These are phyloP conservation scores for Lordiphosa clarofinis DNA, from an alignment of 1,140 invertebrate genomes.

Conservation along the genomic window DNA sequence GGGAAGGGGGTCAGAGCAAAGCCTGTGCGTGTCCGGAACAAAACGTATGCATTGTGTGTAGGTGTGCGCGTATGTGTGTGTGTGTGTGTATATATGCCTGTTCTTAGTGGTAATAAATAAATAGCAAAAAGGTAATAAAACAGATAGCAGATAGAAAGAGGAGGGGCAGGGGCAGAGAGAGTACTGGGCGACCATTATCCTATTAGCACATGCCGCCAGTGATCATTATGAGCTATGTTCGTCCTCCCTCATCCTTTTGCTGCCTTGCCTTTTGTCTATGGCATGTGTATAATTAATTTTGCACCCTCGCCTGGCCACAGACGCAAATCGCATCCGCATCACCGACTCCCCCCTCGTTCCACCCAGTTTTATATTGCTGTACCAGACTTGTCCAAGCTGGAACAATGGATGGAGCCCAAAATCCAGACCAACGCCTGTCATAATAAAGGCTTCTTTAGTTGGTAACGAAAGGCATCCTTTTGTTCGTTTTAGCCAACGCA, in stretches of 20 bases:
- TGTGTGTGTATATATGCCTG: constrained; percentile 6
- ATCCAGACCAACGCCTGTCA: too few relatives aligned
- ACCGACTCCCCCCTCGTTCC: too few relatives aligned
- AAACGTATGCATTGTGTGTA: background rate
- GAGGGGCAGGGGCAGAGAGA: background rate
- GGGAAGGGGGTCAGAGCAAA: background rate
- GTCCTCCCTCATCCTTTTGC: background rate
- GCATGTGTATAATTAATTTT: constrained; percentile 49
- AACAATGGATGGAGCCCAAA: constrained; percentile 5
- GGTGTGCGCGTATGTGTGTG: too few relatives aligned
- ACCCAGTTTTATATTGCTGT: background rate
- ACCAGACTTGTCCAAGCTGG: too few relatives aligned
- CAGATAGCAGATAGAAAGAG: constrained; percentile 22
- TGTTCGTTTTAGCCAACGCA: too few relatives aligned
- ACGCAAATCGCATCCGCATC: background rate
- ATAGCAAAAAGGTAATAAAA: constrained; percentile 55
- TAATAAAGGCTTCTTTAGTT: too few relatives aligned
- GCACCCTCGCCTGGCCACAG: constrained; percentile 2
- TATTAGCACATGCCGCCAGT: constrained; percentile 55
- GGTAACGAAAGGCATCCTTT: too few relatives aligned
- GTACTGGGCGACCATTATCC: constrained; percentile 44
- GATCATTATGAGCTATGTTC: constrained; percentile 44
- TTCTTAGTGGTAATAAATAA: constrained; percentile 51
- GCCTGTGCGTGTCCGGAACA: constrained; percentile 20
- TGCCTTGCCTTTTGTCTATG: constrained; percentile 19